phyloP scores from a whole-genome alignment of 2,888 invertebrate genomes.

The Lingula anatina region DNA sequence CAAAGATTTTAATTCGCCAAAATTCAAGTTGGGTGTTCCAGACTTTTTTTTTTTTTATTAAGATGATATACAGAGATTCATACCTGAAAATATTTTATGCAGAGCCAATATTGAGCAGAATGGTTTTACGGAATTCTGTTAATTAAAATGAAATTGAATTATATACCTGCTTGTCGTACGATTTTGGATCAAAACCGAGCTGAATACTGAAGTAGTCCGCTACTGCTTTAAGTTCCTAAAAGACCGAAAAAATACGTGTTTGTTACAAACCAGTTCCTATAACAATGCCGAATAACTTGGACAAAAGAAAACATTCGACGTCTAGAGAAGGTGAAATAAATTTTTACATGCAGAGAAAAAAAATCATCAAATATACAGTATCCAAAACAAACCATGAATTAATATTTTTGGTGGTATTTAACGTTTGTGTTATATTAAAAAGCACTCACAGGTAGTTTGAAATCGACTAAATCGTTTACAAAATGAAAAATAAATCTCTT shows the following conservation, averaged over 20 bases:
- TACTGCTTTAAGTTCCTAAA: conserved; percentile 78
- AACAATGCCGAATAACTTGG: neutral
- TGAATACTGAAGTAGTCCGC: conserved; percentile 59
- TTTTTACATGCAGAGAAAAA: neutral
- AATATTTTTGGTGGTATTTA: too few species aligned
- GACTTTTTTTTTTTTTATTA: too few species aligned
- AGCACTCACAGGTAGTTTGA: conserved; percentile 68
- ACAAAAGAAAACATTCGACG: too few species aligned
- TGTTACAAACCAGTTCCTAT: neutral
- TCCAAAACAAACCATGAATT: too few species aligned
- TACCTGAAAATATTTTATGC: too few species aligned
- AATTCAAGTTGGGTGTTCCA: too few species aligned
- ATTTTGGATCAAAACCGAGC: conserved; percentile 56
- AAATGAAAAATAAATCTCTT: conserved; percentile 77
- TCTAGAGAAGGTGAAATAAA: neutral
- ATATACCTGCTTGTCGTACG: conserved; percentile 52
- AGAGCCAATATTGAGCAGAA: too few species aligned
- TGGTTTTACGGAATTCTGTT: too few species aligned
- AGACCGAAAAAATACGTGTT: conserved; percentile 35
- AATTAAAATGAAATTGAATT: too few species aligned
- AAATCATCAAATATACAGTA: neutral
- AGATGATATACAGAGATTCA: too few species aligned
- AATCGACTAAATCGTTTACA: conserved; percentile 82
- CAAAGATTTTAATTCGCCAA: too few species aligned
- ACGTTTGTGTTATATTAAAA: too few species aligned